Evolutionary conservation across 2,797 vertebrate genomes (phyloP), one percentile per base, ranked within the genome.

Genomic region (Eulemur coronatus): DNA sequence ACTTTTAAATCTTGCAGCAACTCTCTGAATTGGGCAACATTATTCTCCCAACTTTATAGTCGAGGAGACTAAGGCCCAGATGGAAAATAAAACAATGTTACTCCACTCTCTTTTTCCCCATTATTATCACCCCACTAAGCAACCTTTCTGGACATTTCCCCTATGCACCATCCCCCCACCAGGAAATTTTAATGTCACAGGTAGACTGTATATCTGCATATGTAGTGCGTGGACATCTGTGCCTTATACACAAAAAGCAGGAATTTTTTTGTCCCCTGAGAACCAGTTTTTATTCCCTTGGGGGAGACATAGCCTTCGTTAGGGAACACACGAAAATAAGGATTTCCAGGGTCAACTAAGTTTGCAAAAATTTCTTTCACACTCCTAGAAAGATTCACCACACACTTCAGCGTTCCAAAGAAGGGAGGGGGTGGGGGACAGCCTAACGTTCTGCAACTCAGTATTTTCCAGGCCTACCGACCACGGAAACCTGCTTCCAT

Each of bases 1-100:
- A 15, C 57, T 18, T 30, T 2, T 4, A 12, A 26, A 1, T 35
- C 33, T 35, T 24, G 46, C 24, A 28, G 0, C 10, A 13, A 9
- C 55, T 43, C 43, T 43, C 57, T 13, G 38, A 20, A 55, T 35
- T 22, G 9, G 41, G 2, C 48, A 18, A 1, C 1, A 15, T 30
- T 35, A 24, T 35, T 78, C 30, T 20, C 61, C 72, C 33, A 24
- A 1, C 5, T 46, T 78, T 46, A 85, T 33, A 35, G 30, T 24
- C 4, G 26, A 55, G 59, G 38, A 78, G 69, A 92, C 59, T 7
- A 35, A 30, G 43, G 28, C 43, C 22, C 52, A 30, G 76, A n/a
- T 8, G 22, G 59, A 69, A 89, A 41, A 38, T 33, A 41, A 61
- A 69, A 69, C 46, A 28, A 11, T 20, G 14, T 38, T 73, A 84